Base-by-base conservation (phyloP, 2,888 invertebrate species). In the Orthonevra nobilis region DNA sequence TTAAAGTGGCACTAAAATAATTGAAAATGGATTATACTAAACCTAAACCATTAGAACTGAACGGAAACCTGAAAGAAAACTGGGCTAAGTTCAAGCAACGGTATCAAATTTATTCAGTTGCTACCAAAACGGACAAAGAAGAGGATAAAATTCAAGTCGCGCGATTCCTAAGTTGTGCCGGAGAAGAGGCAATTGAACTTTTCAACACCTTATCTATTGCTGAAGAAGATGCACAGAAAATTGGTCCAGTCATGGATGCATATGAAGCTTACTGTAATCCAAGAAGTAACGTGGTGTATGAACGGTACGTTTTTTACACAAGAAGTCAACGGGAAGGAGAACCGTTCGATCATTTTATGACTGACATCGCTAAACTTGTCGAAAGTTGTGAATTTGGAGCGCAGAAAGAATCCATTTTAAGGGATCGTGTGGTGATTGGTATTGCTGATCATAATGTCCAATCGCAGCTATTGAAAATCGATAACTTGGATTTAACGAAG, bases 261-360 rank as follows among this genome's bases (percentile, higher is more conserved):
- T 81, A 66, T 52, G 48, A 81, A 40, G 36, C 28, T 3, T 81
- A 75, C 44, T 69, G 60, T 40, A 48, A 48, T 6, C 82, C 81
- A 44, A 77, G 81, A 28, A 82, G 75, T 58, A 83, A 83, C 69
- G 58, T 75, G 10, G 60, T 83, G 3, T 82, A 81, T 50, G 82
- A 83, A 56, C 54, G 82, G 14, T 83, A 81, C 48, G 56, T 79
- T 23, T 84, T 85, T 64, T 81, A 83, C 38, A 82, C 74, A 36
- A 82, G 83, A 32, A 46, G 69, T 3, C 84, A 85, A 66, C 79
- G 68, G 36, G 82, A 83, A 52, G 82, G 82, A n/a, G 83, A 84
- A 74, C 54, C 38, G 14, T 84, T 85, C 70, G 84, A 84, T 50
- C 68, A 63, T 26, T 85, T 85, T 79, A 44, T 84, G 28, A 82